Evolutionary conservation across 2,888 invertebrate species (phyloP), one percentile per base, ranked within the genome.

Genomic region (Tetramorium bicarinatum): DNA sequence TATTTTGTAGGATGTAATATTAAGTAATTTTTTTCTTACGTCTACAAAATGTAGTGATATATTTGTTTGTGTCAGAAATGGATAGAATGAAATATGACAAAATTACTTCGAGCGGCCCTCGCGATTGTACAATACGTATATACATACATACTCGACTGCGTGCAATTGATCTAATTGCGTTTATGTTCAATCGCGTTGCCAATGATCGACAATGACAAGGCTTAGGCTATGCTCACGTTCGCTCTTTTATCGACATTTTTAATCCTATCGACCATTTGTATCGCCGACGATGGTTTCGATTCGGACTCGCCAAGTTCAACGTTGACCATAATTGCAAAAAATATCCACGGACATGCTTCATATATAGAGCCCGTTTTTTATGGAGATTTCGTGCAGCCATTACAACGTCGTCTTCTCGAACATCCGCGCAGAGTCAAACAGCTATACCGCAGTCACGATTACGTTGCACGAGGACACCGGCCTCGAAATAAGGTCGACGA

Each of bases 161-260:
- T 9, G 59, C 21, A 38, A 59, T 71, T 38, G 56, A 41, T 77
- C 11, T 49, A 67, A 74, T 49, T 56, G 85, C 71, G 85, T 69
- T 85, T 88, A 66, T 61, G 80, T 82, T 52, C 25, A 85, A 47
- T 84, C 61, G 54, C 49, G 67, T 49, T 21, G 47, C 52, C 59
- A 77, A 49, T 44, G n/a, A 69, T 79, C 82, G 82, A 91, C 86
- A 84, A 93, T 91, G 91, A 82, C 85, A 88, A 91, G 56, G 38
- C 82, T 64, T 83, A 87, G 90, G 91, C 91, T 91, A 93, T 93
- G 93, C 90, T 92, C 88, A 87, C 88, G 88, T 84, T 89, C 82
- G 86, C 83, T 79, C 82, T 91, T 81, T 85, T 92, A 62, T 84
- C 72, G 44, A 88, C 85, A 75, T 84, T 91, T 82, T 74, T 91